Percentiles rank a stretch among this genome's conserved stretches.
Evolutionary conservation across 2,113 vertebrate species (phyloP).

Genomic region (Psittacula cyanocephala): DNA sequence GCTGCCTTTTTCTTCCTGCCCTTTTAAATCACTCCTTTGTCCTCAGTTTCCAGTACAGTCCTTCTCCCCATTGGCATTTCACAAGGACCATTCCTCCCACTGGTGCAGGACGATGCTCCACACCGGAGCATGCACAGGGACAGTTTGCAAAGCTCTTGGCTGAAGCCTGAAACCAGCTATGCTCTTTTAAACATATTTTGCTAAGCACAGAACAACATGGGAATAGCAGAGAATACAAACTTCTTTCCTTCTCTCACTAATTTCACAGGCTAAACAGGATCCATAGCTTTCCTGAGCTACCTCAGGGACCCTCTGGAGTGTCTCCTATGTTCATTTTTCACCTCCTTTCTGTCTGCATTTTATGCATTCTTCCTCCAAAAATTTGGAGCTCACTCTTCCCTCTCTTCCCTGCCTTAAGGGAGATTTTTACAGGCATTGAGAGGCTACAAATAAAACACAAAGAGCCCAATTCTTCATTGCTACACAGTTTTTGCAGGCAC

Average conservation of each 20-base stretch:
- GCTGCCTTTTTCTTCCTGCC: not conserved
- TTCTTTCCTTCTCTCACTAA: conserved; percentile 22
- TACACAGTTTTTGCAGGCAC: not conserved
- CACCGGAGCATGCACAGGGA: accelerated
- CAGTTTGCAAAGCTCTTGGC: not conserved
- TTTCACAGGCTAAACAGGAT: conserved; percentile 41
- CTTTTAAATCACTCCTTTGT: not conserved
- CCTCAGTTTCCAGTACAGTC: not conserved
- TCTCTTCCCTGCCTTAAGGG: not conserved
- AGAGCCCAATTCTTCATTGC: not conserved
- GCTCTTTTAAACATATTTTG: not conserved
- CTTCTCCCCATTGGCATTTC: not conserved
- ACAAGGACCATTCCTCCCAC: not conserved
- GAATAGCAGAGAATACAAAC: not conserved
- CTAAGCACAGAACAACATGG: not conserved
- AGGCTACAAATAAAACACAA: not conserved
- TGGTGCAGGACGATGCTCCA: accelerated
- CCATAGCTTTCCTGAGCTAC: conserved; percentile 21
- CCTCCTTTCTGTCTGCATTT: conserved; percentile 33
- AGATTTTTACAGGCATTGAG: not conserved
- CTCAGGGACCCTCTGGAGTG: conserved; percentile 17
- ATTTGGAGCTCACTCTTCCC: not conserved
- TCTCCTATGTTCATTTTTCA: conserved; percentile 26
- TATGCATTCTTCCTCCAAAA: conserved; percentile 29
- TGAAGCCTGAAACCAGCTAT: not conserved